Base-by-base conservation (phyloP, 2,113 vertebrate species). In the Forbesichthys papilliferus region DNA sequence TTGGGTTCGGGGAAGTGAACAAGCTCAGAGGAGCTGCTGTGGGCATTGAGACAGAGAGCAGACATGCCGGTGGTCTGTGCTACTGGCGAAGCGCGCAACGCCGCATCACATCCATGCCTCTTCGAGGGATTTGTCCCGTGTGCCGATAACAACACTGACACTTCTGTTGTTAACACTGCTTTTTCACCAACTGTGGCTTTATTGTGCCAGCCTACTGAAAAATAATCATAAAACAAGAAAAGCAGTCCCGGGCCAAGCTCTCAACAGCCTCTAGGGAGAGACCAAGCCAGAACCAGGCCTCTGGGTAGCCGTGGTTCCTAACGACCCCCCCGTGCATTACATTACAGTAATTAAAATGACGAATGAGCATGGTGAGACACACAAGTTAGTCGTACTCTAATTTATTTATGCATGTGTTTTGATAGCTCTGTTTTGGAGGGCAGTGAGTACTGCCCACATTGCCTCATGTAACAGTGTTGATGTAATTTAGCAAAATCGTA, bases 21-120 rank as follows among this genome's bases (percentile, higher is more conserved):
- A 87, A 80, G 84, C 84, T 74, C 76, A 81, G 78, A 5, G 81
- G 81, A 71, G 78, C 69, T 84, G 75, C 80, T 75, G 75, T 71
- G 74, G 77, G 81, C 78, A 83, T 53, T 61, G 62, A 54, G 64
- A 87, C 78, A 88, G 73, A 83, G 65, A 71, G 5, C 79, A 84
- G 81, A 85, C 77, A 87, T 87, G 78, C 87, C 77, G 81, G 85
- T 73, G 85, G 86, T 84, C 49, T 61, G 71, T 69, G 68, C 78
- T 61, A 71, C 78, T 85, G 82, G 87, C 80, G 63, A 55, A 42
- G 66, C 67, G 51, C 64, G 60, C 56, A 71, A 81, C 79, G 84
- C 84, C 83, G 71, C 83, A 87, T 65, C 10, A 79, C 72, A 20
- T 56, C n/a, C 10, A 9, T 20, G 54, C 20, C n/a, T 56, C 9